Percentiles rank a stretch among this genome's conserved stretches.
These are phyloP conservation scores for Apogon talboti DNA, from an alignment of 2,797 vertebrate species.

Conservation along the genomic window DNA sequence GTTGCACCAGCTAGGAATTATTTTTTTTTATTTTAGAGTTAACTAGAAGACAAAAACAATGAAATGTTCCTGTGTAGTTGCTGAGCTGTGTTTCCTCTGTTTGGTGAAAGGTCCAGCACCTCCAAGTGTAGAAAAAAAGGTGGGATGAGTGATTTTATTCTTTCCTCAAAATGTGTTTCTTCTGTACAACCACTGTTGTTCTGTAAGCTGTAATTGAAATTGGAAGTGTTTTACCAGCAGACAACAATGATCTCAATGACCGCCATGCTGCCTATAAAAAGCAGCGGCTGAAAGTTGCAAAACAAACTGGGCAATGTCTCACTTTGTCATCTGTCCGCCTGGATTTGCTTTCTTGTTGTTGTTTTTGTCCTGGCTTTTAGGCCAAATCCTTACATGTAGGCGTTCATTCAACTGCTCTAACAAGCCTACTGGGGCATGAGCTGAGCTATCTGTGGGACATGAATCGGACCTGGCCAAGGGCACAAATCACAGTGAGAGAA, in stretches of 20 bases:
- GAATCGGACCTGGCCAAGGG: slow-evolving; percentile 79
- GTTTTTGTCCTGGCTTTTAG: slow-evolving; percentile 76
- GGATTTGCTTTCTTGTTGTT: slow-evolving; percentile 79
- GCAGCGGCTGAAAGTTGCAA: slow-evolving; percentile 61
- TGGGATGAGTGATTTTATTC: neutral
- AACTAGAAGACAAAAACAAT: slow-evolving; percentile 1
- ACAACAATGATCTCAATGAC: slow-evolving; percentile 47
- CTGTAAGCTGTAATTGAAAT: slow-evolving; percentile 54
- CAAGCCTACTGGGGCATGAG: slow-evolving; percentile 80
- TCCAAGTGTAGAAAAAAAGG: slow-evolving; percentile 18
- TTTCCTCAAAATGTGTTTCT: slow-evolving; percentile 23
- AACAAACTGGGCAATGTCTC: slow-evolving; percentile 74
- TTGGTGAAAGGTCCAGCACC: slow-evolving; percentile 11
- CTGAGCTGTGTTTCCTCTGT: slow-evolving; percentile 4
- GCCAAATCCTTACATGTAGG: slow-evolving; percentile 76
- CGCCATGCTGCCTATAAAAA: slow-evolving; percentile 54
- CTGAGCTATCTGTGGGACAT: slow-evolving; percentile 79
- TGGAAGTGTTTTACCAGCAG: slow-evolving; percentile 47
- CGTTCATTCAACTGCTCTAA: slow-evolving; percentile 79
- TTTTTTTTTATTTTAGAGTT: slow-evolving; percentile 11
- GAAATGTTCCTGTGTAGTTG: slow-evolving; percentile 1
- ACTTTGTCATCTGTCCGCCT: slow-evolving; percentile 76
- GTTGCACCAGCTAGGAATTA: neutral
- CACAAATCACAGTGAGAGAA: slow-evolving; percentile 75
- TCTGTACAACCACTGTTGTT: slow-evolving; percentile 16